Conservation (phyloP, 2,888 invertebrate genomes). For the Caradrina kadenii region DNA sequence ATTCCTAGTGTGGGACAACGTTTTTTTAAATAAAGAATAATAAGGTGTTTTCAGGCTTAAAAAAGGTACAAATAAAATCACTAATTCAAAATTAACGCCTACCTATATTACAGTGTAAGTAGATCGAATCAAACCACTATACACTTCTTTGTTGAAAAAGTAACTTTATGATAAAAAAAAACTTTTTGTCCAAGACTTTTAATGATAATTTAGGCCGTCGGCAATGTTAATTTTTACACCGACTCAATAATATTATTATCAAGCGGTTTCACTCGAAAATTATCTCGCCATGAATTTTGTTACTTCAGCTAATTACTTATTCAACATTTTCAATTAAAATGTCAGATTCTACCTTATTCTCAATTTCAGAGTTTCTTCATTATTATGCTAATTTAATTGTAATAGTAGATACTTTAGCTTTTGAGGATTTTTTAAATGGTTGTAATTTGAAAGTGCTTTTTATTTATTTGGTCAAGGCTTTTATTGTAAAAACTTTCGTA, state of each 20-base stretch:
- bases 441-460: background rate
- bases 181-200: conserved; percentile 10
- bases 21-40: background rate
- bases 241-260: conserved; percentile 52
- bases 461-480: background rate
- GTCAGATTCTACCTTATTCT: conserved; percentile 56
- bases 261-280: conserved; percentile 47
- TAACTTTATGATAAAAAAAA: background rate
- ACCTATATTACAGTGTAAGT: background rate
- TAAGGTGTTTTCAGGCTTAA: background rate
- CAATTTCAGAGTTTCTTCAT: conserved; percentile 59
- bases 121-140: conserved; percentile 14
- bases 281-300: conserved; percentile 53
- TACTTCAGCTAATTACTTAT: conserved; percentile 58
- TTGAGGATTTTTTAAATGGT: conserved; percentile 36
- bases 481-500: background rate
- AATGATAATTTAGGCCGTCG: conserved; percentile 16
- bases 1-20: too few relatives aligned
- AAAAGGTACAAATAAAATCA: background rate
- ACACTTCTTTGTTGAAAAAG: background rate
- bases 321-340: conserved; percentile 67
- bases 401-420: conserved; percentile 49
- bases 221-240: conserved; percentile 42
- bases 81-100: background rate
- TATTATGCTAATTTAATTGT: conserved; percentile 71